These are phyloP conservation scores for Drosophila kambysellisi DNA, from an alignment of 2,888 invertebrate genomes.

Conservation along the genomic window DNA sequence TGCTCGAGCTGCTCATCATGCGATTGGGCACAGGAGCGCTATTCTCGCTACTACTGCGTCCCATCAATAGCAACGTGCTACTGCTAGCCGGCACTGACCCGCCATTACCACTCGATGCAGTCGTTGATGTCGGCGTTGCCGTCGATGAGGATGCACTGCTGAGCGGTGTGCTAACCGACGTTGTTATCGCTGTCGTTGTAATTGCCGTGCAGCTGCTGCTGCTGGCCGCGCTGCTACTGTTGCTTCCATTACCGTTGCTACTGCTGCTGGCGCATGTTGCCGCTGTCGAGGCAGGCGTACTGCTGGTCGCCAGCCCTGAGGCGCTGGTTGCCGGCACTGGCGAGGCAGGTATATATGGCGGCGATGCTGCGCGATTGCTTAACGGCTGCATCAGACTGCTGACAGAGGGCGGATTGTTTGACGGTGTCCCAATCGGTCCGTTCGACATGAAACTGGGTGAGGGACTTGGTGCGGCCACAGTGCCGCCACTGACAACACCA, in stretches of 20 bases:
- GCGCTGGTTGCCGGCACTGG: slow-evolving; percentile 74
- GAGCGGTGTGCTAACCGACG: slow-evolving; percentile 60
- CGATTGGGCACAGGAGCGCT: slow-evolving; percentile 39
- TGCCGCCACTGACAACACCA: slow-evolving; percentile 41
- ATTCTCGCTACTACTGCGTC: slow-evolving; percentile 28
- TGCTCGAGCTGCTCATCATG: slow-evolving; percentile 84
- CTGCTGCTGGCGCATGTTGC: slow-evolving; percentile 76
- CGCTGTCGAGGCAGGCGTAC: slow-evolving; percentile 78
- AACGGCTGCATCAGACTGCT: slow-evolving; percentile 87
- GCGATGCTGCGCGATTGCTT: slow-evolving; percentile 86
- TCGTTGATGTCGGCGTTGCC: slow-evolving; percentile 65
- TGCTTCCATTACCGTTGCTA: slow-evolving; percentile 74
- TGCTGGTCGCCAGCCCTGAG: slow-evolving; percentile 60
- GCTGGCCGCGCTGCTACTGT: slow-evolving; percentile 60
- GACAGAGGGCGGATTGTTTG: slow-evolving; percentile 87
- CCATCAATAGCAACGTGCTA: slow-evolving; percentile 50
- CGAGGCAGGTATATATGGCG: slow-evolving; percentile 85
- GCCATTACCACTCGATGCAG: slow-evolving; percentile 58
- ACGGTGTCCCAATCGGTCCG: slow-evolving; percentile 86
- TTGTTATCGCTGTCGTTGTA: slow-evolving; percentile 69
- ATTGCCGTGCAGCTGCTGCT: slow-evolving; percentile 72
- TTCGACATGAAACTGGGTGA: slow-evolving; percentile 85
- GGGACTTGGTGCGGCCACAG: slow-evolving; percentile 85
- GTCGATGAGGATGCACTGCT: slow-evolving; percentile 65
- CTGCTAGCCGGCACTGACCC: slow-evolving; percentile 46